Evolutionary conservation across 2,797 vertebrate genomes (phyloP).

Genomic region (Oophaga sylvatica): DNA sequence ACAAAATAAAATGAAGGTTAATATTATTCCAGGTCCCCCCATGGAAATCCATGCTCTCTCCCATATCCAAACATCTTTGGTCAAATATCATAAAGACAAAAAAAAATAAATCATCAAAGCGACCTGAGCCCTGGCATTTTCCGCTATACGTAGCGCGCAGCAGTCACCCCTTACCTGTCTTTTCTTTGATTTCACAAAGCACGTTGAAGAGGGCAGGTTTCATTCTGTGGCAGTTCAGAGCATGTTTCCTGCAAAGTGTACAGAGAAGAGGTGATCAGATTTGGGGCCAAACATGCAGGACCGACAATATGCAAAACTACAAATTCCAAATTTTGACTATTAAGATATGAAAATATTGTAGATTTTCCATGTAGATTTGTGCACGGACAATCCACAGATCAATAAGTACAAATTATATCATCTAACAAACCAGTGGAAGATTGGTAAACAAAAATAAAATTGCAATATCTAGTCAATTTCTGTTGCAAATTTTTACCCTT

Average conservation of each 20-base stretch:
- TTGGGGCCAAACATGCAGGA: not conserved
- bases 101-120: not conserved
- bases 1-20: no score
- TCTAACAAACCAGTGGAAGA: no score
- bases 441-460: no score
- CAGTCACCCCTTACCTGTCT: constrained; percentile 85
- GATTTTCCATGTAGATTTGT: no score
- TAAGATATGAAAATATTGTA: no score
- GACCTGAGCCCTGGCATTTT: not conserved
- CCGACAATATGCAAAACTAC: not conserved
- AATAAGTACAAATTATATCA: no score
- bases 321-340: not conserved
- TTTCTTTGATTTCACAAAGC: constrained; percentile 98
- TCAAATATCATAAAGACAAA: not conserved
- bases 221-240: constrained; percentile 98
- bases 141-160: not conserved
- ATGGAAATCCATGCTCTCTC: not conserved
- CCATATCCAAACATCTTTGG: not conserved
- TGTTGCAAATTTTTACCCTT: no score
- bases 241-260: constrained; percentile 89
- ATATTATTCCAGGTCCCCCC: not conserved
- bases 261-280: constrained; percentile 59
- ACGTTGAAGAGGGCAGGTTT: constrained; percentile 98
- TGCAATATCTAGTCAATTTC: no score
- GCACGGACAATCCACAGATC: no score